Conservation (phyloP, 1,140 invertebrate species). For the Diuraphis noxia region DNA sequence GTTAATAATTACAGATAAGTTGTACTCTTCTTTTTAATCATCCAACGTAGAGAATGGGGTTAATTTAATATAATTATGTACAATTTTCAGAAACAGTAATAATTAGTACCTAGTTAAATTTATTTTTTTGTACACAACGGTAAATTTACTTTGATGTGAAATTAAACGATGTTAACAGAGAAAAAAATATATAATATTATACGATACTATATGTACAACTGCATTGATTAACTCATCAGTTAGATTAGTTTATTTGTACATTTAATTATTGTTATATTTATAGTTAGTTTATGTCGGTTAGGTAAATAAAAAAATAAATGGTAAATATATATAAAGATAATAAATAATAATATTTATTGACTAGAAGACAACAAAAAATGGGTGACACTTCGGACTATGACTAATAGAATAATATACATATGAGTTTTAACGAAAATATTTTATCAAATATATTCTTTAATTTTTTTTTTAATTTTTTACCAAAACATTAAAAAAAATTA, state of each 20-base stretch:
- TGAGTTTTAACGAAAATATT: too few species aligned
- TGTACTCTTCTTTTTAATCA: not conserved
- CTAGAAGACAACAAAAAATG: not conserved
- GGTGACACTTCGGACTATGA: too few species aligned
- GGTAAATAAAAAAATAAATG: too few species aligned
- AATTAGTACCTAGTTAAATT: not conserved
- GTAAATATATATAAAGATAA: not conserved
- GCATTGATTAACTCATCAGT: not conserved
- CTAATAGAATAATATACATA: too few species aligned
- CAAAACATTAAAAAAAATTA: too few species aligned
- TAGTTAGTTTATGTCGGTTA: not conserved
- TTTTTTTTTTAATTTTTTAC: too few species aligned
- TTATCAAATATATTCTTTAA: too few species aligned
- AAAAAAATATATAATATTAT: not conserved
- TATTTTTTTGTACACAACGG: not conserved
- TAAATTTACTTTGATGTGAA: not conserved
- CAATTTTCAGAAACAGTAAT: not conserved
- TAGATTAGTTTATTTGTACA: not conserved
- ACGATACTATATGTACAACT: not conserved
- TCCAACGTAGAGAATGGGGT: too few species aligned
- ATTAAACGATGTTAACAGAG: not conserved
- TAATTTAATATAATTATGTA: not conserved
- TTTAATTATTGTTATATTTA: not conserved
- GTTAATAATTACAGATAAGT: not conserved
- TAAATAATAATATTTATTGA: not conserved